Evolutionary conservation across 2,888 invertebrate species (phyloP).

Genomic region (Caenorhabditis afra): DNA sequence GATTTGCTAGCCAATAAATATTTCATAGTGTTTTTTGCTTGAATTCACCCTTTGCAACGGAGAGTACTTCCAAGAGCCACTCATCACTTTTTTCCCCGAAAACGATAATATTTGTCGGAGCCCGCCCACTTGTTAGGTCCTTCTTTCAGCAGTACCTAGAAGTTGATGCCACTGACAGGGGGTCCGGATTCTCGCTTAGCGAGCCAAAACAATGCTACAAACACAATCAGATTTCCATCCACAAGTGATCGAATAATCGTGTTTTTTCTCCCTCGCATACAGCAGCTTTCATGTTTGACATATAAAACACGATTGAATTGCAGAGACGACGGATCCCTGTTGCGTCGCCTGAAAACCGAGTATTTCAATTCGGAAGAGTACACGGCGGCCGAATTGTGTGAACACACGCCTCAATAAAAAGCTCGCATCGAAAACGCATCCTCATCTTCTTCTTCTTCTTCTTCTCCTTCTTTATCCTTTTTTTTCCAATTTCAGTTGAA

Average conservation of each 20-base stretch:
- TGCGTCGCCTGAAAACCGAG: constrained; percentile 62
- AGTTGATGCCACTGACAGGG: neutral
- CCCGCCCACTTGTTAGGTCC: too few relatives aligned
- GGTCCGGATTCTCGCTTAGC: neutral
- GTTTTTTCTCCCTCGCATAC: neutral
- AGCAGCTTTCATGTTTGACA: neutral
- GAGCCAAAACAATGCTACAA: constrained; percentile 9
- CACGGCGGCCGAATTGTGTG: constrained; percentile 60
- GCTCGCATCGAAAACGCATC: constrained; percentile 2
- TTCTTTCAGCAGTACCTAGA: too few relatives aligned
- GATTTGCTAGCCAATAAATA: too few relatives aligned
- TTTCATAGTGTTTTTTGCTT: too few relatives aligned
- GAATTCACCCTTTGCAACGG: too few relatives aligned
- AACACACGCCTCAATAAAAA: constrained; percentile 42
- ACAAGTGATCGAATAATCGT: constrained; percentile 12
- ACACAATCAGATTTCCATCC: constrained; percentile 10
- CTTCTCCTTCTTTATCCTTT: constrained; percentile 5
- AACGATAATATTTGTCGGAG: too few relatives aligned
- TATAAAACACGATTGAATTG: constrained; percentile 9
- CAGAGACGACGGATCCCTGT: constrained; percentile 57
- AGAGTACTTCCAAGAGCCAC: too few relatives aligned
- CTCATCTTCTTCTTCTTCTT: constrained; percentile 6
- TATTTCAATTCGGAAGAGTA: constrained; percentile 70
- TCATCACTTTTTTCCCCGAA: too few relatives aligned
- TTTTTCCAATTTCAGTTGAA: constrained; percentile 10